A percentile compares a stretch with the other conserved stretches of the same genome.
phyloP scores from a whole-genome alignment of 1,140 invertebrate species.

The Drosophila ficusphila region DNA sequence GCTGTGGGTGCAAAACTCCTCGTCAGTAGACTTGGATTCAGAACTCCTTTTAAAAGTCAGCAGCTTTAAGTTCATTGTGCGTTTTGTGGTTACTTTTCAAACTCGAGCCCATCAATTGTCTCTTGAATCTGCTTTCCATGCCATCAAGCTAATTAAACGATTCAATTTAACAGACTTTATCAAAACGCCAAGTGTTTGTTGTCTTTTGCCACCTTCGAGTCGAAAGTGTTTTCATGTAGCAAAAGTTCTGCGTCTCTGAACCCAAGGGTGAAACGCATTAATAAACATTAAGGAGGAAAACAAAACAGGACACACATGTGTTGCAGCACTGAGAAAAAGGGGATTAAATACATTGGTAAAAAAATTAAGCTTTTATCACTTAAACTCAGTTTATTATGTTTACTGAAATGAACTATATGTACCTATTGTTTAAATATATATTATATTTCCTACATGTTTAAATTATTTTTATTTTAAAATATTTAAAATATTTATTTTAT shows the following conservation, averaged over 20 bases:
- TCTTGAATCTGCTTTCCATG: slow-evolving; percentile 39
- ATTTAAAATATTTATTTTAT: no score
- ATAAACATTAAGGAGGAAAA: slow-evolving; percentile 68
- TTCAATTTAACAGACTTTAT: slow-evolving; percentile 52
- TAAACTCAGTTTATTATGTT: no score
- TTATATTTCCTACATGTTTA: no score
- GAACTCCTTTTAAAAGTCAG: slow-evolving; percentile 12
- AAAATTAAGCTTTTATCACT: no score
- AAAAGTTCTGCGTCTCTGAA: slow-evolving; percentile 3
- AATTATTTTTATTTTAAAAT: no score
- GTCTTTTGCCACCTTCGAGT: slow-evolving; percentile 28
- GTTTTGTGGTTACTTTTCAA: slow-evolving; percentile 10
- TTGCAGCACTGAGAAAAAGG: slow-evolving; percentile 25
- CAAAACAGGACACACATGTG: slow-evolving; percentile 48
- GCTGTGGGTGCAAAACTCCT: not conserved
- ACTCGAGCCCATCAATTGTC: slow-evolving; percentile 40
- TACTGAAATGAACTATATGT: no score
- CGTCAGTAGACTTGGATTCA: not conserved
- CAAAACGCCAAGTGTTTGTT: slow-evolving; percentile 33
- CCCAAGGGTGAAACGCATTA: slow-evolving; percentile 52
- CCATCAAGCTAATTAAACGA: slow-evolving; percentile 69
- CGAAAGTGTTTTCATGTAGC: slow-evolving; percentile 44
- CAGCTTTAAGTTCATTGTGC: slow-evolving; percentile 19
- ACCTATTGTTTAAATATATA: no score
- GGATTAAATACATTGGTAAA: no score